Percentiles rank a stretch among this genome's conserved stretches.
Evolutionary conservation across 2,797 vertebrate genomes (phyloP).

Genomic region (Acomys russatus): DNA sequence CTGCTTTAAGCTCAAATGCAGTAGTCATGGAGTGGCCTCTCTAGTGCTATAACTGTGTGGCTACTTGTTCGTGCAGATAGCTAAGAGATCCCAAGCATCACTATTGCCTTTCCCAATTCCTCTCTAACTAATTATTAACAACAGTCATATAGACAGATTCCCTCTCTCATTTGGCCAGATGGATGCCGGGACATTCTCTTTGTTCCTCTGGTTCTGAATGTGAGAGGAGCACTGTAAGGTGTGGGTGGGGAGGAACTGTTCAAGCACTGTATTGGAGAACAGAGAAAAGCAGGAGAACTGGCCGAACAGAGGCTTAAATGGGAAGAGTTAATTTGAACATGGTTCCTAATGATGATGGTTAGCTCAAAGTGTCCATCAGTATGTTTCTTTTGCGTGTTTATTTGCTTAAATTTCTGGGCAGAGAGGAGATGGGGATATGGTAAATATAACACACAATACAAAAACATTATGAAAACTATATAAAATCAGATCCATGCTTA

Average conservation of each 20-base stretch:
- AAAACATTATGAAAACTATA: neutral
- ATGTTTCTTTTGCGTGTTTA: neutral
- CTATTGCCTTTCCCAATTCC: neutral
- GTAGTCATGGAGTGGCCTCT: neutral
- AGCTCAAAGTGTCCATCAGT: neutral
- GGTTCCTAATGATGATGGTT: neutral
- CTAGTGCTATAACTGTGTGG: neutral
- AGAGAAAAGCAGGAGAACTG: neutral
- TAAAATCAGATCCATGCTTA: neutral
- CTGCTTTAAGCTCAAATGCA: neutral
- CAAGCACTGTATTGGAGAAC: neutral
- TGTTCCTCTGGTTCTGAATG: neutral
- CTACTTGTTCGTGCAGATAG: neutral
- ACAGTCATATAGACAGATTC: neutral
- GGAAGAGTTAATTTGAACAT: neutral
- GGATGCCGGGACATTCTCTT: neutral
- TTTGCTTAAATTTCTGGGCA: neutral
- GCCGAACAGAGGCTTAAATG: neutral
- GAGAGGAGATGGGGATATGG: neutral
- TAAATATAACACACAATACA: neutral
- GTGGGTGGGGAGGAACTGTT: neutral
- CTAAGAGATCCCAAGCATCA: neutral
- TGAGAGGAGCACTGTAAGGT: neutral
- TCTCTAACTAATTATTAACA: no score
- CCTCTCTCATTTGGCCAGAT: neutral